Evolutionary conservation across 2,888 invertebrate species (phyloP).

Genomic region (Panopea generosa): DNA sequence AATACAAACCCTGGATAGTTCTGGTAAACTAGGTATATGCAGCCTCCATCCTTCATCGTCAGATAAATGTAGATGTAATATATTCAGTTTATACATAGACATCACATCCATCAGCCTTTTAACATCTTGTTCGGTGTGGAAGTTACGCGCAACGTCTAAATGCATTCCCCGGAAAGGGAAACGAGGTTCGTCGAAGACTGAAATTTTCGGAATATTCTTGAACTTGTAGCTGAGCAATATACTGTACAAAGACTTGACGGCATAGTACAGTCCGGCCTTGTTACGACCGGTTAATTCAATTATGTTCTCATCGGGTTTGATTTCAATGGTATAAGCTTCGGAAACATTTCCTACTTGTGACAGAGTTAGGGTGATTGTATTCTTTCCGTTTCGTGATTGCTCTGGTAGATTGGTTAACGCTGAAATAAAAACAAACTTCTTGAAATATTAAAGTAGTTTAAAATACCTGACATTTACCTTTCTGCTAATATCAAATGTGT

Average conservation of each 20-base stretch:
- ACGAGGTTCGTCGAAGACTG: constrained; percentile 68
- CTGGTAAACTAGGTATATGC: constrained; percentile 81
- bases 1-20: constrained; percentile 78
- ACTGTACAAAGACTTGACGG: constrained; percentile 62
- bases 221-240: constrained; percentile 42
- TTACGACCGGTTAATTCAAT: constrained; percentile 56
- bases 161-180: constrained; percentile 74
- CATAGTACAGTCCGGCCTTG: constrained; percentile 64
- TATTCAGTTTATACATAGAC: constrained; percentile 83
- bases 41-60: constrained; percentile 84
- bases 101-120: constrained; percentile 78
- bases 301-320: constrained; percentile 27
- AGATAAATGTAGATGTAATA: constrained; percentile 82
- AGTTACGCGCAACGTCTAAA: constrained; percentile 77
- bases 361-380: constrained; percentile 10
- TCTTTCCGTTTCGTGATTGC: not conserved
- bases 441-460: too few species aligned
- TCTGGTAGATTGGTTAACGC: not conserved
- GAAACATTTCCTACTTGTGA: not conserved
- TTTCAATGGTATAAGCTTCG: constrained; percentile 66
- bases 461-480: too few species aligned
- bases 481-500: too few species aligned
- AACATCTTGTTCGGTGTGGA: constrained; percentile 72
- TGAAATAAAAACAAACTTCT: too few species aligned
- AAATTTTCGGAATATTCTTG: constrained; percentile 46